phyloP scores from a whole-genome alignment of 1,140 invertebrate genomes.

The Lepidurus apus region DNA sequence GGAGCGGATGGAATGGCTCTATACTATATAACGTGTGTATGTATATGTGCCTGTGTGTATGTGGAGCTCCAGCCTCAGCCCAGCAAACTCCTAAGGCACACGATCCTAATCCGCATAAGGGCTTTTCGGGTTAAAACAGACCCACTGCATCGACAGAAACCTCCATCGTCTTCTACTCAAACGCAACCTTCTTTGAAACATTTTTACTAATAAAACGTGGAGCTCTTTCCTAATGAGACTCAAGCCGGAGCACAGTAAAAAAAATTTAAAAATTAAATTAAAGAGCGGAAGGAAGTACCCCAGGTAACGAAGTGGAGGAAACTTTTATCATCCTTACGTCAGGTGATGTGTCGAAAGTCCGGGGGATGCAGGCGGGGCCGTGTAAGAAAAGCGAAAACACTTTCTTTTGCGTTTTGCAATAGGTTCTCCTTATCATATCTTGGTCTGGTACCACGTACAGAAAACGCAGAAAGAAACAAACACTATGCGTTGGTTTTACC shows the following conservation, averaged over 20 bases:
- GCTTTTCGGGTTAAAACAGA: too few species aligned
- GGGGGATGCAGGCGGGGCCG: neutral
- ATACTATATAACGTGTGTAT: neutral
- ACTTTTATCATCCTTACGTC: neutral
- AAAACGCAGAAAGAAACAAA: too few species aligned
- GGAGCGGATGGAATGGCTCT: neutral
- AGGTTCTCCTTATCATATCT: neutral
- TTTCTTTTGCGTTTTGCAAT: neutral
- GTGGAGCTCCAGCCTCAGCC: neutral
- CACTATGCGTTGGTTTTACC: neutral
- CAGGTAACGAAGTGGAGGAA: neutral
- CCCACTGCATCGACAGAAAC: too few species aligned
- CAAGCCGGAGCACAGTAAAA: too few species aligned
- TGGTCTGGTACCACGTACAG: neutral
- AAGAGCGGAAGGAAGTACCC: neutral
- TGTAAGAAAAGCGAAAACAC: neutral
- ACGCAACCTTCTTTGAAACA: too few species aligned
- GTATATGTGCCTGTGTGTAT: too few species aligned
- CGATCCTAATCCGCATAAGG: too few species aligned
- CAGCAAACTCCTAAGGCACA: too few species aligned
- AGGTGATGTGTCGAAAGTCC: conserved; percentile 16
- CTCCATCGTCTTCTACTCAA: too few species aligned
- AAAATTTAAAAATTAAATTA: neutral
- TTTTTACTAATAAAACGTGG: too few species aligned
- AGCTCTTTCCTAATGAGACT: too few species aligned